Evolutionary conservation across 2,888 invertebrate genomes (phyloP).

Genomic region (Eilema griseolum): DNA sequence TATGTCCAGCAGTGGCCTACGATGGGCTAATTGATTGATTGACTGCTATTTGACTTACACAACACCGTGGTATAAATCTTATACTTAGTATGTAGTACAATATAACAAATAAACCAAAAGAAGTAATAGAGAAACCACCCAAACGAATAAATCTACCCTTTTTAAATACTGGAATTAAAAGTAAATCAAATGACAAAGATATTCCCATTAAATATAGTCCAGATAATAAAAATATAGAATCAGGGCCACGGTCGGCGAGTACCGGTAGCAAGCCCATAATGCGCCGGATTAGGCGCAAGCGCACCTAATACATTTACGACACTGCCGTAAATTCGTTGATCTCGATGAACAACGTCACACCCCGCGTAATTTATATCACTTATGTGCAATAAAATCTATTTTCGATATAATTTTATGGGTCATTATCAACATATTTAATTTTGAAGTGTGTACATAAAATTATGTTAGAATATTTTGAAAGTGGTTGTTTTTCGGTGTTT

Average conservation of each 20-base stretch:
- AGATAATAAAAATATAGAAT: slow-evolving; percentile 65
- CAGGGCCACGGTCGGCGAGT: slow-evolving; percentile 69
- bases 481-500: neutral
- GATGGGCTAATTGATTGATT: too few relatives aligned
- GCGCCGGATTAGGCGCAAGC: slow-evolving; percentile 71
- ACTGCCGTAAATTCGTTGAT: slow-evolving; percentile 74
- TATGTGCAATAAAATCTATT: slow-evolving; percentile 68
- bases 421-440: slow-evolving; percentile 39
- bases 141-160: neutral
- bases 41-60: too few relatives aligned
- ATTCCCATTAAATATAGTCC: slow-evolving; percentile 41
- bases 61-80: too few relatives aligned
- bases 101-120: too few relatives aligned
- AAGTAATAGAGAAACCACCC: too few relatives aligned
- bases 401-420: slow-evolving; percentile 47
- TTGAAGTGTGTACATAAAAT: slow-evolving; percentile 6
- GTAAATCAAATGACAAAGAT: slow-evolving; percentile 30
- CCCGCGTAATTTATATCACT: slow-evolving; percentile 70
- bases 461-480: neutral
- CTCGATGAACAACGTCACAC: slow-evolving; percentile 69
- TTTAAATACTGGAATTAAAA: slow-evolving; percentile 29
- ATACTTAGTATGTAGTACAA: too few relatives aligned
- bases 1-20: too few relatives aligned
- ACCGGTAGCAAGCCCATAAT: slow-evolving; percentile 68
- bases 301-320: slow-evolving; percentile 81